phyloP scores from a whole-genome alignment of 2,113 vertebrate species.

The Formicarius rufipectus region DNA sequence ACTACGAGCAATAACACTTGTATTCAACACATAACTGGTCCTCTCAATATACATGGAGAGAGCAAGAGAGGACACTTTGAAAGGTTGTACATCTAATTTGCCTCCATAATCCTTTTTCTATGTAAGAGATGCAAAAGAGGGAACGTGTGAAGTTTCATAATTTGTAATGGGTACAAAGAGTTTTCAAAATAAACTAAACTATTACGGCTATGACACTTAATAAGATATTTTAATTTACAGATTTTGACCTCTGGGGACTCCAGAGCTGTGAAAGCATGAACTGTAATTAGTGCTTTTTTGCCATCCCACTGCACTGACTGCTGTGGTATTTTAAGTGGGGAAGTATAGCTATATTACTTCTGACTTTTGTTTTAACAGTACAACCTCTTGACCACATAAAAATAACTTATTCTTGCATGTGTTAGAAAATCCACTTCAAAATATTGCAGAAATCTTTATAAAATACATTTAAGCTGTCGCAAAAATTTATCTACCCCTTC shows the following conservation, averaged over 20 bases:
- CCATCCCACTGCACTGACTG: background rate
- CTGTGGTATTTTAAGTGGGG: background rate
- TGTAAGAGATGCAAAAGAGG: background rate
- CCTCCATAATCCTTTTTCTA: background rate
- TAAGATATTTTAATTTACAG: background rate
- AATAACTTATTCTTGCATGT: background rate
- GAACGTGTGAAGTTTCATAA: background rate
- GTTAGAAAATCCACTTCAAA: background rate
- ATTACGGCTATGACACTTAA: background rate
- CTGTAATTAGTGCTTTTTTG: background rate
- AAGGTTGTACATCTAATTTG: background rate
- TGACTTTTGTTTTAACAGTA: background rate
- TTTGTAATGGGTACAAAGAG: background rate
- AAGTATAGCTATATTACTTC: background rate
- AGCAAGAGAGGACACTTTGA: background rate
- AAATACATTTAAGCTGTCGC: background rate
- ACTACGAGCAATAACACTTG: background rate
- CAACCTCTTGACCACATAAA: background rate
- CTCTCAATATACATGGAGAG: background rate
- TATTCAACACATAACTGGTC: background rate
- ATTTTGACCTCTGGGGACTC: background rate
- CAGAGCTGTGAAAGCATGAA: background rate
- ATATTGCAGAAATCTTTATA: background rate
- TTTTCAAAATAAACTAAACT: background rate
- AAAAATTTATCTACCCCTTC: background rate